Base-by-base conservation (phyloP, 2,113 vertebrate genomes). In the Sclerurus mexicanus region DNA sequence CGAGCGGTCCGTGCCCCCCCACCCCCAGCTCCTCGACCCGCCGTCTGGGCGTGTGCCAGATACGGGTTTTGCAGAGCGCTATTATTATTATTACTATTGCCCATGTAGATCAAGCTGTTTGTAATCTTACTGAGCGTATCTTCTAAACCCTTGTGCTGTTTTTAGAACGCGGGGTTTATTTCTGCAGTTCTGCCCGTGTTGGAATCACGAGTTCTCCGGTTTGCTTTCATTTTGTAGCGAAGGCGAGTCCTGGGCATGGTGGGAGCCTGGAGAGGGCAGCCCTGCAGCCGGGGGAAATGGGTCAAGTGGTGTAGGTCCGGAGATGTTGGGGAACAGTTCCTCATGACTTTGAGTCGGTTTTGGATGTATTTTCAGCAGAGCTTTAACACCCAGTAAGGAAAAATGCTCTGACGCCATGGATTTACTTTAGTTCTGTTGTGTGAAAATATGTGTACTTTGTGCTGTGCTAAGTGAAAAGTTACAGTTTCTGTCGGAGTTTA, bases 51-150 rank as follows among this genome's bases (percentile, higher is more conserved):
- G 30, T 9, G 21, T 2, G 50, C 16, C 33, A 2, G 7, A 0
- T 37, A 16, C 8, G 5, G 18, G 12, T 1, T 25, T 3, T 4
- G 33, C 40, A 18, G 14, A 31, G 9, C 24, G 7, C 5, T 1
- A 1, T 8, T 8, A 7, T 12, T 18, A 1, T 5, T 46, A 59
- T 24, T 1, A 2, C 7, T 9, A 4, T 18, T 13, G 5, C 14
- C 16, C 40, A 0, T 25, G 73, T 15, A 1, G 3, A 3, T 37
- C 28, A 5, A 30, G 42, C 13, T 23, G 9, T 4, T 79, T 3
- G 31, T 30, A 8, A 21, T 4, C 23, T 28, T 3, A 3, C 2
- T 2, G 21, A 16, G 44, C 9, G 0, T 2, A 10, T 12, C 22
- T 8, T 47, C 12, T 7, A 4, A 39, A 68, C 3, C n/a, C 18